Evolutionary conservation across 2,113 vertebrate genomes (phyloP), one percentile per base, ranked within the genome.

Genomic region (Rhinogobius similis): DNA sequence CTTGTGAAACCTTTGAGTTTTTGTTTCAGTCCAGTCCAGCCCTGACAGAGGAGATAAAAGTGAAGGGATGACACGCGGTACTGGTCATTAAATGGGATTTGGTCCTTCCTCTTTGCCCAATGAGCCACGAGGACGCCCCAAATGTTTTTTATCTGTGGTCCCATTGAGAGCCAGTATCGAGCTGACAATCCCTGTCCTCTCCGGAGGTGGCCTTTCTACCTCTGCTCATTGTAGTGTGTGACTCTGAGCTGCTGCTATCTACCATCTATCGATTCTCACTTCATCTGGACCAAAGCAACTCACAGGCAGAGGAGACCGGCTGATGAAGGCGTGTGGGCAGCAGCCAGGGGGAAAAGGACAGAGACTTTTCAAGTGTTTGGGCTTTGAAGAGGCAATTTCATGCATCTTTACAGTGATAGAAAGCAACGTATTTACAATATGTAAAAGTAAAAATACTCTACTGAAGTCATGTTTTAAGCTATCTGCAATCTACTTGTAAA

Each of bases 211-310:
- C 87, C 87, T 85, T 90, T 63, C 89, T 91, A 83, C 82, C 79
- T 90, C 80, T 41, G 72, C 86, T 77, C 84, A 88, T 88, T 88
- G 86, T 88, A 81, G 77, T 87, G 69, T 65, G 82, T 78, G 85
- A 88, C 86, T 75, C 67, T 76, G 61, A 83, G 82, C 73, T 74
- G 1, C 72, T 26, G 61, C 82, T 90, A 90, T 90, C 89, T 88
- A 39, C 67, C 80, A 88, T 90, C 89, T 89, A 90, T 88, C 79
- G 86, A 88, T 90, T 89, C 82, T 72, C 80, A 79, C 90, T 90
- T 89, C 87, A 88, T 83, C 77, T 85, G 87, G 79, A 81, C 82
- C 71, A 74, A 76, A 83, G 86, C 64, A 56, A 62, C 58, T 50
- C 66, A 38, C 65, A 70, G 26, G 65, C 38, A 53, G 65, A 67